A percentile compares a stretch with the other conserved stretches of the same genome.
These are phyloP conservation scores for Pinna nobilis DNA, from an alignment of 1,140 invertebrate species.

Conservation along the genomic window DNA sequence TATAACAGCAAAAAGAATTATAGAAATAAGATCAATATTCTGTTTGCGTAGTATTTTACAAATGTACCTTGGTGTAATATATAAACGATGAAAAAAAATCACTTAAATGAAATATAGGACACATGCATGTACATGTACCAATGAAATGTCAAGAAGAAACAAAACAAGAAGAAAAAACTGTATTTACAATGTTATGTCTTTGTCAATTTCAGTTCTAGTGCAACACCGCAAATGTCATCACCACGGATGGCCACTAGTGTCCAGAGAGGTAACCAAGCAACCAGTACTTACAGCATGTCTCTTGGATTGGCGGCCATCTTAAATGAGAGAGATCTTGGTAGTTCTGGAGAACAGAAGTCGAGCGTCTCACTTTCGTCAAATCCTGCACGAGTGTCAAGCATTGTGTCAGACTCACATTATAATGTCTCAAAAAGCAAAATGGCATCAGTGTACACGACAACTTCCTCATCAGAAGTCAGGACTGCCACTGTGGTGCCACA, in stretches of 20 bases:
- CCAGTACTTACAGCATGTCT: constrained; percentile 87
- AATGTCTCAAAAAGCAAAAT: constrained; percentile 27
- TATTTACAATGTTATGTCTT: not conserved
- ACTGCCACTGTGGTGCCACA: not conserved
- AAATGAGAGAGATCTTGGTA: constrained; percentile 81
- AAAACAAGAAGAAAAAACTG: too few relatives aligned
- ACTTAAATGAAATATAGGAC: too few relatives aligned
- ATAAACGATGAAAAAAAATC: too few relatives aligned
- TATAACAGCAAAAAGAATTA: too few relatives aligned
- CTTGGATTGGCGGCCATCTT: constrained; percentile 86
- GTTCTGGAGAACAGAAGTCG: constrained; percentile 4
- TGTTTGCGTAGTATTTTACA: too few relatives aligned
- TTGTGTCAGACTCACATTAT: constrained; percentile 44
- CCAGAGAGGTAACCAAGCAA: constrained; percentile 69
- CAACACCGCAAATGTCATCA: constrained; percentile 74
- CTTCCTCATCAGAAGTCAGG: not conserved
- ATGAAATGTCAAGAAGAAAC: too few relatives aligned
- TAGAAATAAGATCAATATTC: too few relatives aligned
- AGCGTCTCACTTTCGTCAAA: constrained; percentile 16
- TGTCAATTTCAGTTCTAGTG: constrained; percentile 35
- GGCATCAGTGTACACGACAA: constrained; percentile 15
- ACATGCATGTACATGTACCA: too few relatives aligned
- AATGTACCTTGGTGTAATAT: too few relatives aligned
- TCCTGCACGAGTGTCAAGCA: constrained; percentile 33
- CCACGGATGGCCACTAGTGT: constrained; percentile 44